Evolutionary conservation across 2,888 invertebrate species (phyloP).

Genomic region (Athrips mouffetella): DNA sequence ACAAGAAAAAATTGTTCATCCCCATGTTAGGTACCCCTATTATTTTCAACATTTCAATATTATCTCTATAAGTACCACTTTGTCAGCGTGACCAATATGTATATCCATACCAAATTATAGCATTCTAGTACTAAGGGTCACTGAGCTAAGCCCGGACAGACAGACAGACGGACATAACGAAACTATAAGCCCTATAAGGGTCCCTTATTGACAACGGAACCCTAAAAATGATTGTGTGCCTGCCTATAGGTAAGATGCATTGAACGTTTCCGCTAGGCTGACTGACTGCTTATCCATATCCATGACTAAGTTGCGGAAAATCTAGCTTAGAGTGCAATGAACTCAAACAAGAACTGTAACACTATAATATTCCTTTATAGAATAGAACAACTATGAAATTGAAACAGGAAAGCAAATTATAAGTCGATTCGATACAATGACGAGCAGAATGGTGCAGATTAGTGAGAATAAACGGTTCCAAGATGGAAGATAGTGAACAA

Average conservation of each 20-base stretch:
- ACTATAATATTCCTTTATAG: constrained; percentile 13
- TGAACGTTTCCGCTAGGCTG: constrained; percentile 16
- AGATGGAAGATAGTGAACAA: constrained; percentile 27
- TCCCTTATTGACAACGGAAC: no score
- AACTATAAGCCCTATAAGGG: no score
- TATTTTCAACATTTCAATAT: no score
- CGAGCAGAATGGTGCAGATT: constrained; percentile 29
- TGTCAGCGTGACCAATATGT: no score
- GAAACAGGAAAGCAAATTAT: constrained; percentile 44
- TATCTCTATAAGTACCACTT: no score
- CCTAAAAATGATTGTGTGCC: background rate
- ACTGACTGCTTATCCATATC: background rate
- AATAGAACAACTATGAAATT: constrained; percentile 11
- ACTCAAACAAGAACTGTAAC: constrained; percentile 4
- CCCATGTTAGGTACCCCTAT: background rate
- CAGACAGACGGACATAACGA: no score
- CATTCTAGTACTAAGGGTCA: no score
- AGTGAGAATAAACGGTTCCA: constrained; percentile 30
- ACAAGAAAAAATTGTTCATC: no score
- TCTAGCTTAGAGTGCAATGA: constrained; percentile 19
- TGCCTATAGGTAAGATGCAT: constrained; percentile 1
- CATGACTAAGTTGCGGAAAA: constrained; percentile 2
- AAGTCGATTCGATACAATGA: constrained; percentile 37
- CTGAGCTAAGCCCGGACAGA: no score
- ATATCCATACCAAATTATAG: no score